These are phyloP conservation scores for Motacilla tschutschensis DNA, from an alignment of 2,113 vertebrate species.

Conservation along the genomic window DNA sequence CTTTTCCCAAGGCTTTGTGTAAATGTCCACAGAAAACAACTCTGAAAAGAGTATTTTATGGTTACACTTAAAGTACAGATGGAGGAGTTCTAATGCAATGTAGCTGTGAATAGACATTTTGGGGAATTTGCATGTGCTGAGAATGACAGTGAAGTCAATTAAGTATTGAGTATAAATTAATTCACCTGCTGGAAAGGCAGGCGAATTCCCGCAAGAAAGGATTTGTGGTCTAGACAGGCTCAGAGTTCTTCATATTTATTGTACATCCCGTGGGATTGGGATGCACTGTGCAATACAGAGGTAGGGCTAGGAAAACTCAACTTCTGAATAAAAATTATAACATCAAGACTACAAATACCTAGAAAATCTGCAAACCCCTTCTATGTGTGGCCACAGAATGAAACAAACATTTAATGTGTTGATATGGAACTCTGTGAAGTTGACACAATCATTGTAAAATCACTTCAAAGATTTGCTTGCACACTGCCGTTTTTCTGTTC, in stretches of 20 bases:
- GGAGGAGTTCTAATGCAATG: background rate
- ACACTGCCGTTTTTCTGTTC: background rate
- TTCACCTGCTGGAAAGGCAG: background rate
- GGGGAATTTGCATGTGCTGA: background rate
- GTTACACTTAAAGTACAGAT: background rate
- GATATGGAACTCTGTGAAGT: background rate
- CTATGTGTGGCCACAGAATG: background rate
- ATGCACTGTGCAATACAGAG: background rate
- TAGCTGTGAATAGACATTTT: background rate
- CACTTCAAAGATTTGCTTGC: background rate
- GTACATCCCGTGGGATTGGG: background rate
- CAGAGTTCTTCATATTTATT: background rate
- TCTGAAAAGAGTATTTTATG: background rate
- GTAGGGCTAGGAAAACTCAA: background rate
- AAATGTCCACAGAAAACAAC: background rate
- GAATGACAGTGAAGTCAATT: background rate
- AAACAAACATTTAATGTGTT: background rate
- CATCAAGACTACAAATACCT: background rate
- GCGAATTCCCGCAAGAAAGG: background rate
- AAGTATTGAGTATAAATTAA: background rate
- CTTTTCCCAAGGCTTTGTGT: background rate
- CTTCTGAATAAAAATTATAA: background rate
- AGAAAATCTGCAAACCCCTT: background rate
- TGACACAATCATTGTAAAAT: background rate
- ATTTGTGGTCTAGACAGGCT: background rate